A percentile compares a stretch with the other conserved stretches of the same genome.
Evolutionary conservation across 2,797 vertebrate genomes (phyloP).

Genomic region (Crenuchus spilurus): DNA sequence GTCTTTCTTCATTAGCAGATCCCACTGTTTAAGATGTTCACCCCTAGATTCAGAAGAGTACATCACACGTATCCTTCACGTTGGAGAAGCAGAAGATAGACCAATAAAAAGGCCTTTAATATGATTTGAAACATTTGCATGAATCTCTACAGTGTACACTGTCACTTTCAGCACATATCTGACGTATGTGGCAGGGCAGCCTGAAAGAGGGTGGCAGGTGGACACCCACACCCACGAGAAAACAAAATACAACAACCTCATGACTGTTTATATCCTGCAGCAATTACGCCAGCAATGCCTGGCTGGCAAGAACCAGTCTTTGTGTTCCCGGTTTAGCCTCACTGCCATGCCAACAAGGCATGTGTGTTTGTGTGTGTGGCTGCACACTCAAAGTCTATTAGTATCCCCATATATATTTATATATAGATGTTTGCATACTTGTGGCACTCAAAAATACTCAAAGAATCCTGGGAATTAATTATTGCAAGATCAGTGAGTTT

Average conservation of each 20-base stretch:
- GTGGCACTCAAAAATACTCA: slow-evolving; percentile 22
- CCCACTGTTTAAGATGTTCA: neutral
- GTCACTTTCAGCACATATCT: neutral
- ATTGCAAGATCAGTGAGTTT: slow-evolving; percentile 35
- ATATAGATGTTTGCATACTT: slow-evolving; percentile 43
- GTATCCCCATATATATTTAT: slow-evolving; percentile 47
- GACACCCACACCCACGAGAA: slow-evolving; percentile 9
- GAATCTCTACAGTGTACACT: neutral
- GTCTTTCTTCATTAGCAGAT: slow-evolving; percentile 7
- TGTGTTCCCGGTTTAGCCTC: slow-evolving; percentile 51
- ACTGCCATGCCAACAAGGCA: slow-evolving; percentile 45
- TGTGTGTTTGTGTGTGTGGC: slow-evolving; percentile 32
- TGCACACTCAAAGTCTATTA: slow-evolving; percentile 18
- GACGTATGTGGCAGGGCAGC: neutral
- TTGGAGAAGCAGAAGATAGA: neutral
- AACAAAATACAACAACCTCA: slow-evolving; percentile 16
- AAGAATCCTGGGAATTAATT: slow-evolving; percentile 51
- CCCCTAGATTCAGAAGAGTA: neutral
- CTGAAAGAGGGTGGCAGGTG: slow-evolving; percentile 43
- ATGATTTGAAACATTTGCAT: neutral
- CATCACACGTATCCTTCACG: neutral
- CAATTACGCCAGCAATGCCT: slow-evolving; percentile 37
- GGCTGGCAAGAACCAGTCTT: slow-evolving; percentile 35
- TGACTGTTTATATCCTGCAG: slow-evolving; percentile 43
- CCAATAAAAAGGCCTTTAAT: neutral